Conservation (phyloP, 1,140 invertebrate species). For the Elymnias hypermnestra region DNA sequence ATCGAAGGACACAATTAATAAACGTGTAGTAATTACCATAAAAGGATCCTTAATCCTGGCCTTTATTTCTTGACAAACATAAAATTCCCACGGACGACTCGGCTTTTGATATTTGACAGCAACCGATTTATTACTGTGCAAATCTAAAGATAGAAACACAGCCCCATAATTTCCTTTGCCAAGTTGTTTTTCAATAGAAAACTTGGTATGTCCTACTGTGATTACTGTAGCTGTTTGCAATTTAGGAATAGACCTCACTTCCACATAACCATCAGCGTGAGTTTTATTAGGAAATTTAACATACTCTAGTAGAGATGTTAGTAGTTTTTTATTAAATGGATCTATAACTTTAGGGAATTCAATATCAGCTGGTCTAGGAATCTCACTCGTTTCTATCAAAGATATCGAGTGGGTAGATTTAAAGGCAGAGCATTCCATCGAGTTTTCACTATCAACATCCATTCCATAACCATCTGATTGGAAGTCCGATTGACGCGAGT, state of each 20-base stretch:
- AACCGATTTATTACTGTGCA: slow-evolving; percentile 78
- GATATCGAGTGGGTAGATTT: slow-evolving; percentile 72
- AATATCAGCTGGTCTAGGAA: slow-evolving; percentile 67
- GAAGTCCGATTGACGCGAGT: slow-evolving; percentile 66
- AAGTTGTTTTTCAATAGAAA: slow-evolving; percentile 82
- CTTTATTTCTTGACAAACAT: slow-evolving; percentile 86
- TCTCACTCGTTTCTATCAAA: slow-evolving; percentile 66
- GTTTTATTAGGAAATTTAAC: slow-evolving; percentile 77
- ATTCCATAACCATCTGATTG: slow-evolving; percentile 69
- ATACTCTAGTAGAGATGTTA: slow-evolving; percentile 73
- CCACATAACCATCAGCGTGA: slow-evolving; percentile 65
- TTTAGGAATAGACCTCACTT: slow-evolving; percentile 64
- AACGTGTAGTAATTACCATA: too few relatives aligned
- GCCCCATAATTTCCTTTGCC: slow-evolving; percentile 86
- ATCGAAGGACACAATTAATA: too few relatives aligned
- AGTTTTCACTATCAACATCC: slow-evolving; percentile 75
- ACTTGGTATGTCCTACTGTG: slow-evolving; percentile 76
- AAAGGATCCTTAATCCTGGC: slow-evolving; percentile 81
- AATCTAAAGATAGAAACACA: slow-evolving; percentile 80
- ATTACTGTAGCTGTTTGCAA: slow-evolving; percentile 55
- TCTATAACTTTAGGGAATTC: slow-evolving; percentile 72
- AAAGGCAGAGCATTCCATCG: slow-evolving; percentile 67
- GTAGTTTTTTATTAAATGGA: slow-evolving; percentile 76
- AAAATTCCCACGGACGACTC: slow-evolving; percentile 88
- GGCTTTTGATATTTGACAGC: slow-evolving; percentile 87